Evolutionary conservation across 2,888 invertebrate genomes (phyloP).

Genomic region (Nasonovia ribisnigri): DNA sequence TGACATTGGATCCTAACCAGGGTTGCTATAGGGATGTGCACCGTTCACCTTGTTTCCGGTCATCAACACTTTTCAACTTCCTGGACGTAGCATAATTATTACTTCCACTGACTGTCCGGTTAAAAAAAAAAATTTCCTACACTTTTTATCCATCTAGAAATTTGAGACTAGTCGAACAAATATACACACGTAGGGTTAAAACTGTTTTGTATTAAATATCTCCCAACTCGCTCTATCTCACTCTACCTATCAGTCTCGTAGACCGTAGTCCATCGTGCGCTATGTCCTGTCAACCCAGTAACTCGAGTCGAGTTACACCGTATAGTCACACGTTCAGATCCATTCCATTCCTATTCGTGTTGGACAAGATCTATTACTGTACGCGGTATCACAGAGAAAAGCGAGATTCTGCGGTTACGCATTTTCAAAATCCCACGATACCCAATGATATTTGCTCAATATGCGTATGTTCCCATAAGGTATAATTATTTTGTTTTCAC

Average conservation of each 20-base stretch:
- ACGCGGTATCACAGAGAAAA: slow-evolving; percentile 47
- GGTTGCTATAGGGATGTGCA: slow-evolving; percentile 37
- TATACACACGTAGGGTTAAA: slow-evolving; percentile 54
- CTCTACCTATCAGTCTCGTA: slow-evolving; percentile 41
- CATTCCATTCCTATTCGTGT: slow-evolving; percentile 63
- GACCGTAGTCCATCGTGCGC: slow-evolving; percentile 53
- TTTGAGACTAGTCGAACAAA: slow-evolving; percentile 55
- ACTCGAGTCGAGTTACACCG: slow-evolving; percentile 61
- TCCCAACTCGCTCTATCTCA: slow-evolving; percentile 30
- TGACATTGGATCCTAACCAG: slow-evolving; percentile 49
- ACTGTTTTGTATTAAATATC: slow-evolving; percentile 64
- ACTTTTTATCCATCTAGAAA: slow-evolving; percentile 42
- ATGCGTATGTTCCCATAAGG: slow-evolving; percentile 43
- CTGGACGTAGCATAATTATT: slow-evolving; percentile 59
- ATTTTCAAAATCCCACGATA: slow-evolving; percentile 64
- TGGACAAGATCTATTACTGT: slow-evolving; percentile 62
- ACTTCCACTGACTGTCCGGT: slow-evolving; percentile 56
- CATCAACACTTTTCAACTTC: slow-evolving; percentile 61
- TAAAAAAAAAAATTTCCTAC: slow-evolving; percentile 14
- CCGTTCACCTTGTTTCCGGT: slow-evolving; percentile 62
- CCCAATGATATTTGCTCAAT: slow-evolving; percentile 43
- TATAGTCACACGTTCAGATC: slow-evolving; percentile 64
- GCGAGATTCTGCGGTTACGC: slow-evolving; percentile 64
- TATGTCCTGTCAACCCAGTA: slow-evolving; percentile 54
- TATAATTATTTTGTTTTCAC: slow-evolving; percentile 34